Base-by-base conservation (phyloP, 2,888 invertebrate species). In the Acleris holmiana region DNA sequence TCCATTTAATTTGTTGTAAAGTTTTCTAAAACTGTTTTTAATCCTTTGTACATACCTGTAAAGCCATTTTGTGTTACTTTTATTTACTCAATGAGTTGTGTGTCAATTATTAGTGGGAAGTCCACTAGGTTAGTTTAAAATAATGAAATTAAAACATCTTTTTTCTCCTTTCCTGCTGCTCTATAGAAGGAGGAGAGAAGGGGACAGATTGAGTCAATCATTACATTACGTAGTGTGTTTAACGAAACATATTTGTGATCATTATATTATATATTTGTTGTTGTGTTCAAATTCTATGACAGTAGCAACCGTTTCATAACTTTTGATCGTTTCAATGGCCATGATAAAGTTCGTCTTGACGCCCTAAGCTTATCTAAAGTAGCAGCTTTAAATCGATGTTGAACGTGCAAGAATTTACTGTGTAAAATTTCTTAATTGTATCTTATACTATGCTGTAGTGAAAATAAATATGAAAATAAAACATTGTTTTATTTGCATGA, bases 111-210 rank as follows among this genome's bases (percentile, higher is more conserved):
- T 74, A 65, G 73, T 74, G 73, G 74, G 74, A 73, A 66, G 60
- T 73, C 69, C 73, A 71, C 70, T 65, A 69, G 55, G 71, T 69
- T 71, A 68, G 74, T 75, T 66, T 77, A 49, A 71, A 76, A 72
- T 72, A 71, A 75, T 71, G 68, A 73, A 74, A 76, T 76, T 78
- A 77, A 79, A 79, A 77, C 75, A 75, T 76, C 74, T 76, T 78
- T 83, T 84, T 84, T 83, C 83, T 83, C 82, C 89, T 91, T 91
- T 89, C 84, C 86, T 86, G 91, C 92, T 89, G 91, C 91, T 82
- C 73, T 81, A 71, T 71, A 84, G 83, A 84, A 87, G 91, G 89
- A 84, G 86, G 82, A 88, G 89, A 88, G 84, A 89, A 90, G 86
- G 91, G 88, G 86, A 85, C 84, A 84, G 84, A 86, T 86, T 89